Evolutionary conservation across 1,140 invertebrate genomes (phyloP), one percentile per base, ranked within the genome.

Genomic region (Diuraphis noxia): DNA sequence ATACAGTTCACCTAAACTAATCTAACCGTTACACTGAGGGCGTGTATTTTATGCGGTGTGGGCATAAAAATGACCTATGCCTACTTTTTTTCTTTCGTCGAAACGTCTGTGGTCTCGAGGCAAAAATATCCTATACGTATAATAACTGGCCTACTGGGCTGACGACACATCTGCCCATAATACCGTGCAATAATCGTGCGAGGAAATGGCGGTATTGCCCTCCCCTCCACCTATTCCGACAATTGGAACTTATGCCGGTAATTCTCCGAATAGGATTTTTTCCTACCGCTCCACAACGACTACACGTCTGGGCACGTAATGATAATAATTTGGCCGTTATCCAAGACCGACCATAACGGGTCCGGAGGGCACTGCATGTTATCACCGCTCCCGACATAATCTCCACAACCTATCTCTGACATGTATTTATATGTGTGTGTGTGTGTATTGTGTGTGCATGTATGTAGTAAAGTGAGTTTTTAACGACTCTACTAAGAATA

Each of bases 271-370:
- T 49, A 49, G 84, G 84, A 86, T 49, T 85, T 46, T 86, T 86
- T 23, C 19, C 34, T 38, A 10, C 34, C 25, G 4, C 23, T 38
- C 34, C 21, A 21, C 7, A 13, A 34, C 41, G 34, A 23, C 43
- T 25, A 43, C 23, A 43, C 23, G 34, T 49, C 30, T 34, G n/a
- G 23, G 30, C 84, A 25, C 34, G 46, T 52, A 49, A 49, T 36
- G 49, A 46, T 34, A 72, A 86, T 86, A 52, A 86, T 86, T 86
- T 86, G 85, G 85, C 43, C 46, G 34, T 86, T 52, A 36, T 86
- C 85, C 85, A 86, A 86, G 36, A 86, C 85, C 43, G 34, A 25
- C 21, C 43, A 36, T 86, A 36, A 23, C 85, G 34, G 46, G 46
- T 49, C 46, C 46, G 46, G n/a, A 23, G 43, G 43, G 8, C 46